These are phyloP conservation scores for Mus musculus DNA, from an alignment of 2,113 vertebrate genomes.

Conservation along the genomic window DNA sequence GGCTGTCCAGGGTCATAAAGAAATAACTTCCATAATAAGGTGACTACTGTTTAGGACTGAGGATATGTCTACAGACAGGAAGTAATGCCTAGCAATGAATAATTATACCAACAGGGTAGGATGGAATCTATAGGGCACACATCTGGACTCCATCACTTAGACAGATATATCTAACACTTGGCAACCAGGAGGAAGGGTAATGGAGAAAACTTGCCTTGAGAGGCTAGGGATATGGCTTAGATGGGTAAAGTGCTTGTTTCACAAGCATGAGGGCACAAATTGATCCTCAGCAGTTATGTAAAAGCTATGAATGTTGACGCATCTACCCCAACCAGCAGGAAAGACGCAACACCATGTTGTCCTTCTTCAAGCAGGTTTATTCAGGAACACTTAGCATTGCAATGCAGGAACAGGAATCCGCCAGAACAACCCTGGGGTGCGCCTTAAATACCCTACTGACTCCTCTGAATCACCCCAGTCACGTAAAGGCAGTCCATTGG, in stretches of 20 bases:
- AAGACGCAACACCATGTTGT: too few species aligned
- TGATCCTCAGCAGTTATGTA: too few species aligned
- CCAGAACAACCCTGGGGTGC: too few species aligned
- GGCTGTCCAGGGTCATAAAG: background rate
- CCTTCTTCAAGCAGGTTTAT: too few species aligned
- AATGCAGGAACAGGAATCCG: too few species aligned
- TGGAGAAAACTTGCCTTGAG: background rate
- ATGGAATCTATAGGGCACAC: background rate
- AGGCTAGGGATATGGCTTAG: background rate
- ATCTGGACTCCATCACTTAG: background rate
- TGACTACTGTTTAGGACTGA: background rate
- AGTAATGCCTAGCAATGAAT: background rate
- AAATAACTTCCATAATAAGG: background rate
- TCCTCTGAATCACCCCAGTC: too few species aligned
- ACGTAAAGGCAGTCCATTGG: too few species aligned
- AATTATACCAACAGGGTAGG: background rate
- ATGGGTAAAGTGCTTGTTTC: too few species aligned
- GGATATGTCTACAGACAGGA: background rate
- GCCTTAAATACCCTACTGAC: too few species aligned
- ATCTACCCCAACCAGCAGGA: too few species aligned
- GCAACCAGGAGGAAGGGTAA: background rate
- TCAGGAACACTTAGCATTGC: too few species aligned
- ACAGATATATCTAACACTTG: fast-evolving
- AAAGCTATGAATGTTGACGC: background rate
- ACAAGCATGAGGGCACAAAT: too few species aligned